Percentiles rank a stretch among this genome's conserved stretches.
These are phyloP conservation scores for Lasioglossum villosulum DNA, from an alignment of 2,888 invertebrate species.

Conservation along the genomic window DNA sequence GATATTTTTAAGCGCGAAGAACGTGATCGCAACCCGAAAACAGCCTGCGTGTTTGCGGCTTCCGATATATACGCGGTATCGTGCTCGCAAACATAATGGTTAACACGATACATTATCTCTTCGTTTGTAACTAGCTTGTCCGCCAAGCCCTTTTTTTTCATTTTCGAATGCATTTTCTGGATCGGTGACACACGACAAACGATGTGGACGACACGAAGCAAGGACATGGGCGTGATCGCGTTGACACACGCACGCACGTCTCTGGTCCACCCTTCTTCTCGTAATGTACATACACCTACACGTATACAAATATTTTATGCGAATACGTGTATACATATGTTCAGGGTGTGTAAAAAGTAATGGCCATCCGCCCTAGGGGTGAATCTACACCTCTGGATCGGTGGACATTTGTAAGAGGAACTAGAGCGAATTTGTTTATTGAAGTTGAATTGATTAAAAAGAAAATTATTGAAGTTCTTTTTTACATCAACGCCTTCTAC, in stretches of 20 bases:
- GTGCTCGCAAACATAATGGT: not conserved
- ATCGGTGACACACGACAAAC: not conserved
- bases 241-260: not conserved
- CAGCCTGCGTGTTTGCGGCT: not conserved
- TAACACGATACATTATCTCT: not conserved
- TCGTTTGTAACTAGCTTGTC: not conserved
- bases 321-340: not conserved
- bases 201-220: not conserved
- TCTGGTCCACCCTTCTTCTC: not conserved
- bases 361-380: too few relatives aligned
- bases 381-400: too few relatives aligned
- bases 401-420: too few relatives aligned
- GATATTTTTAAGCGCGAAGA: conserved; percentile 38
- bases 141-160: conserved; percentile 55
- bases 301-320: not conserved
- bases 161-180: conserved; percentile 11
- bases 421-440: too few relatives aligned
- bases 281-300: not conserved
- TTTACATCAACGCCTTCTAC: too few relatives aligned
- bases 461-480: too few relatives aligned
- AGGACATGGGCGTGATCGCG: conserved; percentile 24
- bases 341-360: too few relatives aligned
- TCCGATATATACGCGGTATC: not conserved
- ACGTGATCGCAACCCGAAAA: not conserved
- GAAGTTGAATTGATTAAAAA: too few relatives aligned